Base-by-base conservation (phyloP, 2,797 vertebrate species). In the Chromis chromis region DNA sequence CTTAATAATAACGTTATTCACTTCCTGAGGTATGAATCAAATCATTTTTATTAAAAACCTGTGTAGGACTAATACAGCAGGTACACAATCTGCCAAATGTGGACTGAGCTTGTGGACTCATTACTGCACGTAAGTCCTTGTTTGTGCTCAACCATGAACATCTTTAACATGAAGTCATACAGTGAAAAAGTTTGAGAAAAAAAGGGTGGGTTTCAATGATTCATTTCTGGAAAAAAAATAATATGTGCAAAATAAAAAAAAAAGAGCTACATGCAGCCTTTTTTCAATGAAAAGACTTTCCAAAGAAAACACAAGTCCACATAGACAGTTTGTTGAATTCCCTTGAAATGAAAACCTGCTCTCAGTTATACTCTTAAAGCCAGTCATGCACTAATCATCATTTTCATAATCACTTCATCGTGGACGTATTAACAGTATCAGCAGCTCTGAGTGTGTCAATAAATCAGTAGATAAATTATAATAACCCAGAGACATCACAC, bases 1-100 rank as follows among this genome's bases (percentile, higher is more conserved):
- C 3, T 11, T 8, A 7, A 11, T 36, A 36, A 36, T 36, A 40
- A 50, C 58, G 24, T 36, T 64, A 42, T 50, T 73, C 55, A 69
- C 28, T 44, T 74, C 42, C 31, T 2, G 27, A 77, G 25, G 60
- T 82, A 69, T 70, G 54, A 88, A 82, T 82, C 78, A 79, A 78
- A 78, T 58, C 1, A 62, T 75, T 89, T n/a, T 89, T 90, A 89
- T 88, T 89, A 84, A 88, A 90, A 88, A 66, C 64, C 65, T 75
- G 74, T 73, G 69, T 64, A 31, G 62, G 56, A 74, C 65, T 69
- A 21, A 60, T 59, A 79, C 67, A 84, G 70, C 79, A 86, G 63
- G 74, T 52, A 22, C 27, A 66, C 74, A 82, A 65, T 74, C 61
- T 69, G 66, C 64, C 64, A 73, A 61, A 71, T 78, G 33, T 44